Percentiles rank a stretch among this genome's conserved stretches.
These are phyloP conservation scores for Drosophila longiperda DNA, from an alignment of 2,888 invertebrate species.

Conservation along the genomic window DNA sequence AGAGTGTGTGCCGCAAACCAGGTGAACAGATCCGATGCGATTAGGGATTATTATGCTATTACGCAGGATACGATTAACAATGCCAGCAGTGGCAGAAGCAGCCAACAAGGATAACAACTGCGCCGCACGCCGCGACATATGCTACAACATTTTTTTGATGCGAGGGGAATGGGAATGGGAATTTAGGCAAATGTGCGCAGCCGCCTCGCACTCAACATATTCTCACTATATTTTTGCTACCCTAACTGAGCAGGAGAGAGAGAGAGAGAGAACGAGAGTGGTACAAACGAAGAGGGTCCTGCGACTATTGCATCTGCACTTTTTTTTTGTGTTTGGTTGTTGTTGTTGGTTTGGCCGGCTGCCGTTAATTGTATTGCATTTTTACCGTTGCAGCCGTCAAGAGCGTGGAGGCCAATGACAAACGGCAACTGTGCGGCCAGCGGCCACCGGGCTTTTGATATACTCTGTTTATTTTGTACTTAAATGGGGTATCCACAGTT, in stretches of 20 bases:
- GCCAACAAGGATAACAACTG: constrained; percentile 65
- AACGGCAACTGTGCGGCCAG: constrained; percentile 24
- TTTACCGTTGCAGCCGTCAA: constrained; percentile 68
- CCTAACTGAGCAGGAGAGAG: constrained; percentile 69
- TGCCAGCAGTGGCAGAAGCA: constrained; percentile 37
- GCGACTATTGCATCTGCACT: constrained; percentile 70
- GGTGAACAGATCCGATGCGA: constrained; percentile 82
- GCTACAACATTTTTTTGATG: constrained; percentile 51
- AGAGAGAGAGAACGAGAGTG: constrained; percentile 14
- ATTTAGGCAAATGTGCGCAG: constrained; percentile 77
- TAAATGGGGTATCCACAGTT: neutral
- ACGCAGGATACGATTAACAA: constrained; percentile 82
- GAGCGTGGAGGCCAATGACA: constrained; percentile 42
- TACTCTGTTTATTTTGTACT: neutral
- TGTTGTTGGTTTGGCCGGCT: constrained; percentile 51
- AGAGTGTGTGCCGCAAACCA: constrained; percentile 54
- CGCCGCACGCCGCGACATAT: constrained; percentile 79
- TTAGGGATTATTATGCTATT: constrained; percentile 83
- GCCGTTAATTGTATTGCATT: constrained; percentile 77
- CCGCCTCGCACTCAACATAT: constrained; percentile 41
- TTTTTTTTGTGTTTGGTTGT: constrained; percentile 8
- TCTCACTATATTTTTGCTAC: constrained; percentile 69
- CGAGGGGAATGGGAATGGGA: constrained; percentile 1
- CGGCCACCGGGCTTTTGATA: constrained; percentile 56
- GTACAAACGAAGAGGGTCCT: constrained; percentile 21